Base-by-base conservation (phyloP, 1,140 invertebrate genomes). In the Pachyrhynchus sulphureomaculatus region DNA sequence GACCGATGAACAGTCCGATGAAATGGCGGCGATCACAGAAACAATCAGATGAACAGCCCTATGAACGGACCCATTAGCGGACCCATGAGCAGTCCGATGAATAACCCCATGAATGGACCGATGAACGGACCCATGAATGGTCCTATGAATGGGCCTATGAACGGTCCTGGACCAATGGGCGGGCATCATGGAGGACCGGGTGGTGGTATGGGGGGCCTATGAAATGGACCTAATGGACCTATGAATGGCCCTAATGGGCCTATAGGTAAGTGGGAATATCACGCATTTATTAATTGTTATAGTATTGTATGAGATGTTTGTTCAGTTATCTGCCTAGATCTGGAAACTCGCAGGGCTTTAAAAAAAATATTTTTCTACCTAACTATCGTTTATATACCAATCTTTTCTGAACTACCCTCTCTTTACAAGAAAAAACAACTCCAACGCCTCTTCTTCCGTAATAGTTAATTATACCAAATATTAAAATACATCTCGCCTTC, bases 21-120 rank as follows among this genome's bases (percentile, higher is more conserved):
- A 85, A 88, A 77, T 60, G 80, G 78, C 64, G 73, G 74, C 13
- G 67, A 56, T 18, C 70, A 66, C 44, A 75, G 72, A 67, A 72
- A 73, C 49, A 72, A 73, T 6, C 75, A 72, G 4, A 70, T 81
- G 59, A 84, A 83, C 52, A 84, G 84, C 45, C 84, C 84, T 37
- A 45, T 56, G 12, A 56, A 56, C 24, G 53, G 53, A 15, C 53
- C 53, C n/a, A 61, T 61, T 2, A 61, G 37, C 63, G 63, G 68
- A 39, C 44, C 80, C 77, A 62, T 69, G 65, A 63, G 51, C 37
- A 68, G 62, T 55, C 61, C 68, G 34, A 74, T 75, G 69, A 71
- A 70, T 41, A 71, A 70, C 15, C 73, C 73, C 4, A 73, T 54
- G 75, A 53, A 39, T 26, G 15, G 33, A 9, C 53, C 18, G 4